Evolutionary conservation across 1,140 invertebrate species (phyloP), one percentile per base, ranked within the genome.

Genomic region (Trinorchestia longiramus): DNA sequence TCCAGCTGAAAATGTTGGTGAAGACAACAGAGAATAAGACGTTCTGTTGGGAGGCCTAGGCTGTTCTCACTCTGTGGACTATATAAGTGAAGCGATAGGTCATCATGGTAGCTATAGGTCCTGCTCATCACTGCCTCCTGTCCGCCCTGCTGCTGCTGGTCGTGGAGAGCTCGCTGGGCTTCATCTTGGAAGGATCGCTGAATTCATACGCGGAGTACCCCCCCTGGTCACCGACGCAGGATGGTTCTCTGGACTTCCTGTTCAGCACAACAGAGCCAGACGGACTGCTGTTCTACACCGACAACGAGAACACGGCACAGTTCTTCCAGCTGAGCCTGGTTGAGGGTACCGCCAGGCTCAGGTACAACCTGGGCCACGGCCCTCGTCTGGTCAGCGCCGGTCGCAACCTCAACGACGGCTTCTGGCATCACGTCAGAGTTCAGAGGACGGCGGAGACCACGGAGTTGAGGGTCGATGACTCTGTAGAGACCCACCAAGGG

Each of bases 261-360:
- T 99, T 99, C 97, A 99, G 99, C 97, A 99, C 99, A 8, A 98
- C 98, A 95, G 98, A 99, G 97, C 98, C 98, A 0, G 99, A 99
- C 97, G 99, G 99, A 17, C 97, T 99, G 96, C 97, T 99, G 41
- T 97, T 99, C 88, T 99, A 99, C 97, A 99, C 99, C 0, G 99
- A 99, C 97, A 99, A 99, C 97, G 99, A 99, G 11, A 99, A 99
- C 28, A 98, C 98, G 41, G 99, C 99, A 97, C 99, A 99, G 97
- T 99, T 99, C 97, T 99, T 99, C 97, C 99, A 99, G 97, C 97
- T 99, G 95, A 99, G 99, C 97, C 97, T 99, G 40, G 98, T 99
- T 11, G 99, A 99, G 97, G 99, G 99, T 43, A 98, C 98, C 0
- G 97, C 99, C n/a, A 97, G 99, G 95, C 97, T 99, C 96, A 97